phyloP scores from a whole-genome alignment of 2,113 vertebrate species.

The Eretmodus cyanostictus region DNA sequence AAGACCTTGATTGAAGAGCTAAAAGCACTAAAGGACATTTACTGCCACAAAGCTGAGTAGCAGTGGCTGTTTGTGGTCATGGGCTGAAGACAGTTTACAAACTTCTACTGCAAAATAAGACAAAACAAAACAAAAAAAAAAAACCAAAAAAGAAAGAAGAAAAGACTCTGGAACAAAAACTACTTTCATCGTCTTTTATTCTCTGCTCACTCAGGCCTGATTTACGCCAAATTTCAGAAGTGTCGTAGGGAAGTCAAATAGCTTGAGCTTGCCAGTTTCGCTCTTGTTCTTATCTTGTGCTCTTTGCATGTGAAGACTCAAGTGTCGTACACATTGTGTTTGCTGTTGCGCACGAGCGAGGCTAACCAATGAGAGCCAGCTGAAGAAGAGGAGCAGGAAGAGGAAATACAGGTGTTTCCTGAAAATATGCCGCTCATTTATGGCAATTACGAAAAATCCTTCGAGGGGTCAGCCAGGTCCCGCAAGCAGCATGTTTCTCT shows the following conservation, averaged over 20 bases:
- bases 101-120: background rate
- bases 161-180: constrained; percentile 46
- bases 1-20: constrained; percentile 99
- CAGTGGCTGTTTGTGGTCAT: constrained; percentile 55
- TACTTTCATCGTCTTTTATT: constrained; percentile 24
- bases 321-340: constrained; percentile 11
- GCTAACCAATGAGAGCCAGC: background rate
- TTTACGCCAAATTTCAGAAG: constrained; percentile 3
- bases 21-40: constrained; percentile 97
- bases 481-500: background rate
- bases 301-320: constrained; percentile 42
- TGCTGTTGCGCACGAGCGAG: background rate
- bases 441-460: background rate
- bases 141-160: background rate
- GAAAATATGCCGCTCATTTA: background rate
- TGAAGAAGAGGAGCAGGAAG: constrained; percentile 32
- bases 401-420: constrained; percentile 51
- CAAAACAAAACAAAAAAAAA: background rate
- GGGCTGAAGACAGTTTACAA: constrained; percentile 56
- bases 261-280: constrained; percentile 30
- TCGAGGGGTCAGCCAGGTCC: background rate
- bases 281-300: constrained; percentile 31
- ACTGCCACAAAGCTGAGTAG: constrained; percentile 95
- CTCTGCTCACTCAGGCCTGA: constrained; percentile 44
- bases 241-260: background rate